Evolutionary conservation across 1,140 invertebrate genomes (phyloP).

Genomic region (Cydia fagiglandana): DNA sequence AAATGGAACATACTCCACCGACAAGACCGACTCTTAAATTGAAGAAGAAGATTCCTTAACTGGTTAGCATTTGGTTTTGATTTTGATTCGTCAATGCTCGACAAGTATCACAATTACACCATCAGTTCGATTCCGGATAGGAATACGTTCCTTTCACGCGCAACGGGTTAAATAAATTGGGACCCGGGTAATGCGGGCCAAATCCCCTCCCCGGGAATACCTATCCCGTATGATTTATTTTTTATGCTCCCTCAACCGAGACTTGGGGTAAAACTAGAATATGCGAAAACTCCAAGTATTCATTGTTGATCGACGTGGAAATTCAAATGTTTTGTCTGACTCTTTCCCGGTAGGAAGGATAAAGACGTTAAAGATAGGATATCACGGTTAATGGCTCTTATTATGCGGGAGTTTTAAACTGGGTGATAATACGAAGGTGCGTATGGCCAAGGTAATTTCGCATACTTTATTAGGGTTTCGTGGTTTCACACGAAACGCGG

Average conservation of each 20-base stretch:
- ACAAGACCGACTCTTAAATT: too few relatives aligned
- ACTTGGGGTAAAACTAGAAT: slow-evolving; percentile 26
- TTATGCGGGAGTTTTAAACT: slow-evolving; percentile 18
- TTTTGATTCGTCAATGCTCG: too few relatives aligned
- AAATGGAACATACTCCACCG: too few relatives aligned
- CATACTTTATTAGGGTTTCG: slow-evolving; percentile 19
- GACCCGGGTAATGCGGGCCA: slow-evolving; percentile 28
- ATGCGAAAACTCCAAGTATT: slow-evolving; percentile 27
- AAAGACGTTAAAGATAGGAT: background rate
- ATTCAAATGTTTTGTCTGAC: slow-evolving; percentile 22
- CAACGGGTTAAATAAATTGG: slow-evolving; percentile 32
- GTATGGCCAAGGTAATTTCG: background rate
- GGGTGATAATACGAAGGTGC: slow-evolving; percentile 20
- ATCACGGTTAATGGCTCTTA: slow-evolving; percentile 12
- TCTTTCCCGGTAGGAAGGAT: background rate
- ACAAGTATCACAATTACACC: too few relatives aligned
- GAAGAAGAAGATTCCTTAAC: too few relatives aligned
- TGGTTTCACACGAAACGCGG: slow-evolving; percentile 14
- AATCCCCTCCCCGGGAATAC: slow-evolving; percentile 26
- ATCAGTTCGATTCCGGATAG: slow-evolving; percentile 19
- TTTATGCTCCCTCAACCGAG: slow-evolving; percentile 28
- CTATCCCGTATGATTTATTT: slow-evolving; percentile 32
- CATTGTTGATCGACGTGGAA: slow-evolving; percentile 29
- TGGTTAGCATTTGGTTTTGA: too few relatives aligned
- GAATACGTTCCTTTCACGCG: slow-evolving; percentile 31